phyloP scores from a whole-genome alignment of 2,888 invertebrate genomes.

The Cephonodes hylas region DNA sequence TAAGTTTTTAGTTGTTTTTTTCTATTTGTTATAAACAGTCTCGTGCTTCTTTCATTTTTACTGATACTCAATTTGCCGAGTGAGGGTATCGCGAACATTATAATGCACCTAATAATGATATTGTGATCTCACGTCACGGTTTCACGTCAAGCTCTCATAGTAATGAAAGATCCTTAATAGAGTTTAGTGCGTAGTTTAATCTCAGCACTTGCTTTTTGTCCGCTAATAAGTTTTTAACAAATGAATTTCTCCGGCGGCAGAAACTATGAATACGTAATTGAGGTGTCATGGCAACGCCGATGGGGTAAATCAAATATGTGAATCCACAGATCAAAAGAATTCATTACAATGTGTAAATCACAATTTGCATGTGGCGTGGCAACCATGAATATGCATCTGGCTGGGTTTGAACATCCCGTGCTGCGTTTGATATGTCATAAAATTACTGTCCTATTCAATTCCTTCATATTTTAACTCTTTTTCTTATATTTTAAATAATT shows the following conservation, averaged over 20 bases:
- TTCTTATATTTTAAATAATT: too few species aligned
- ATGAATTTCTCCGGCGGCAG: slow-evolving; percentile 50
- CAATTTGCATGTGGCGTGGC: slow-evolving; percentile 78
- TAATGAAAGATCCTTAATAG: background rate
- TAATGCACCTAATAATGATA: background rate
- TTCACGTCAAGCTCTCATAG: background rate
- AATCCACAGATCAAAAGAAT: slow-evolving; percentile 81
- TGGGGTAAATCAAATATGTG: slow-evolving; percentile 81
- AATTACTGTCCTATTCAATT: slow-evolving; percentile 14
- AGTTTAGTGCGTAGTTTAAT: background rate
- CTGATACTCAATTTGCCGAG: slow-evolving; percentile 27
- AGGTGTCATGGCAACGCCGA: slow-evolving; percentile 68
- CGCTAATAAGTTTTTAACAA: slow-evolving; percentile 43
- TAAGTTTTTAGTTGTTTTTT: slow-evolving; percentile 72
- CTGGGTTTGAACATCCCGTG: slow-evolving; percentile 68
- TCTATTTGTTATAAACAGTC: slow-evolving; percentile 39
- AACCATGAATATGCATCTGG: slow-evolving; percentile 78
- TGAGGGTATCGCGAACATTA: background rate
- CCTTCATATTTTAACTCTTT: background rate
- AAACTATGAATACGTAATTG: slow-evolving; percentile 78
- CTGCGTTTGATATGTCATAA: slow-evolving; percentile 47
- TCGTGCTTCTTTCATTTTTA: slow-evolving; percentile 45
- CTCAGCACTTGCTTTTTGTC: background rate
- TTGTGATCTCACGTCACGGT: background rate
- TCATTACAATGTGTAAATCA: slow-evolving; percentile 81